Evolutionary conservation across 2,797 vertebrate genomes (phyloP), one percentile per base, ranked within the genome.

Genomic region (Coccyzus lansbergi): DNA sequence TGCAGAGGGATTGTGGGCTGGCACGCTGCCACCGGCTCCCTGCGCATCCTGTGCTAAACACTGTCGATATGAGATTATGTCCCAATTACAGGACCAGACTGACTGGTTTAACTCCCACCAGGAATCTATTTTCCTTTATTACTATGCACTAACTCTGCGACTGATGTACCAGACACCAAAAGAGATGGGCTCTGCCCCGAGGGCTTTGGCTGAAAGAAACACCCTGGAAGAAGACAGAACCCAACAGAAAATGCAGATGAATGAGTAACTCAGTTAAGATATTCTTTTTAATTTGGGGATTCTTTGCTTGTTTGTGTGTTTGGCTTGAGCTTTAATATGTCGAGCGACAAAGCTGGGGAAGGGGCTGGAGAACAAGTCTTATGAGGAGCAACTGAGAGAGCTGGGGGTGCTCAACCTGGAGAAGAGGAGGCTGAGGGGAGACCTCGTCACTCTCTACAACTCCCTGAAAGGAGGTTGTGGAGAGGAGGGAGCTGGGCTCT

Each of bases 11-110:
- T 5, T 64, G 92, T 62, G 76, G 40, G 58, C 87, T 94, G 93
- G 94, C 91, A 0, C 12, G 74, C 70, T 84, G 94, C 94, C 93
- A 77, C 38, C 60, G 70, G 77, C 70, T 91, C 92, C 93, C 87
- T 51, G 92, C 1, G 0, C 92, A 93, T 95, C 96, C 93, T 82
- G 89, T 76, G 92, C 53, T 92, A 68, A 91, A 91, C 68, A 80
- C 91, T 95, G 95, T 93, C 94, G 91, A 90, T 95, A 96, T 95
- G 87, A 95, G 93, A 95, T 95, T 96, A 96, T 88, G 87, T 82
- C 90, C 91, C 94, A 95, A 94, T 95, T 95, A 95, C 67, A 15
- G 94, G 68, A 95, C 92, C 93, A 95, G 95, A 91, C 94, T 5
- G 87, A 95, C 95, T 95, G 93, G 95, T 96, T 95, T 86, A 92